Evolutionary conservation across 2,797 vertebrate genomes (phyloP).

Genomic region (Sebastes oblongus): DNA sequence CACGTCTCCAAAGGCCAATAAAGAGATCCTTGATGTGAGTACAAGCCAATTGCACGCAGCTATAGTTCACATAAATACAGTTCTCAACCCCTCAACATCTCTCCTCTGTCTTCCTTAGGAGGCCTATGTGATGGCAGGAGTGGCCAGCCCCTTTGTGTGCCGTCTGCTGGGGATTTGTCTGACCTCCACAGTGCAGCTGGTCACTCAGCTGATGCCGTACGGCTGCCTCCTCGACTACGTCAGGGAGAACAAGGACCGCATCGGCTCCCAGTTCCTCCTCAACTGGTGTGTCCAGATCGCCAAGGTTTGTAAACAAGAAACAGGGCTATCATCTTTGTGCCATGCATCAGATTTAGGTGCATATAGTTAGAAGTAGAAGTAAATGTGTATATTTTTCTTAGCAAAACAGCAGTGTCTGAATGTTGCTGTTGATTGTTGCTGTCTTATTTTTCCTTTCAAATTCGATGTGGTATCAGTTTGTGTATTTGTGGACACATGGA

Average conservation of each 20-base stretch:
- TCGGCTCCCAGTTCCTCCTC: constrained; percentile 94
- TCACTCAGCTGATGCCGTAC: constrained; percentile 98
- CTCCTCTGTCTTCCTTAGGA: constrained; percentile 79
- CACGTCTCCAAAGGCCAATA: constrained; percentile 97
- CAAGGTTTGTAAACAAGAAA: constrained; percentile 82
- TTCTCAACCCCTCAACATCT: neutral
- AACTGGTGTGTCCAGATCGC: constrained; percentile 99
- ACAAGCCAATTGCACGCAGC: neutral
- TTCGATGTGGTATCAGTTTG: constrained; percentile 35
- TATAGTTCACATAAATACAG: neutral
- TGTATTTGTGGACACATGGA: constrained; percentile 32
- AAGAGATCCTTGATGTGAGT: constrained; percentile 97
- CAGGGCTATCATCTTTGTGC: neutral
- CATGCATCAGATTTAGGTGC: neutral
- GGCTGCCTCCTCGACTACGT: constrained; percentile 98
- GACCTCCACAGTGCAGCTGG: constrained; percentile 96
- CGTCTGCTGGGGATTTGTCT: constrained; percentile 96
- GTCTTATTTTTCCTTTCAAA: constrained; percentile 24
- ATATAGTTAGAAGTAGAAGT: neutral
- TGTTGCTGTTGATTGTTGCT: constrained; percentile 2
- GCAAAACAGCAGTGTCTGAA: neutral
- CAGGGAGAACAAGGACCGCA: constrained; percentile 93
- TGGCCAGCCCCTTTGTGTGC: constrained; percentile 93
- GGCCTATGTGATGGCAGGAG: constrained; percentile 97
- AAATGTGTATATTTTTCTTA: neutral